Percentiles rank a stretch among this genome's conserved stretches.
Conservation (phyloP, 2,888 invertebrate species). For the Acleris sparsana region DNA sequence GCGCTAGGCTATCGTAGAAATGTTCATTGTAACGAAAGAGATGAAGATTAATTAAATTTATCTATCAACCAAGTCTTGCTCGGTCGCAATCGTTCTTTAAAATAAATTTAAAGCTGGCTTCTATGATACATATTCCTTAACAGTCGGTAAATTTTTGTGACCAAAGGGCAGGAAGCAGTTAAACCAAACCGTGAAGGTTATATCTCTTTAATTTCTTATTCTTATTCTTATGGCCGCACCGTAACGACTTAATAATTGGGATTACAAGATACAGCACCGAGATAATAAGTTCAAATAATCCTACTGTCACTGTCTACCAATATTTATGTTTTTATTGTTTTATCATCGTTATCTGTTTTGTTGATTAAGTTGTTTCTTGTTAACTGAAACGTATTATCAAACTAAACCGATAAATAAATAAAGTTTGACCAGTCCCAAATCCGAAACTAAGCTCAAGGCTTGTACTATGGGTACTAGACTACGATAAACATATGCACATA, state of each 20-base stretch:
- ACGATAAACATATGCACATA: no score
- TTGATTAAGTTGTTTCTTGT: neutral
- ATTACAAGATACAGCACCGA: slow-evolving; percentile 27
- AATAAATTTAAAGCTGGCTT: no score
- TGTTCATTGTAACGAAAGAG: no score
- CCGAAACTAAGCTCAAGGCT: no score
- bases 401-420: no score
- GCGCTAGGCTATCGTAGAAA: no score
- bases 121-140: neutral
- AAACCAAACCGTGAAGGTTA: slow-evolving; percentile 12
- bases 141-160: neutral
- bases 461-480: no score
- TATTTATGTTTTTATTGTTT: slow-evolving; percentile 4
- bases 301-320: slow-evolving; percentile 1
- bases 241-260: slow-evolving; percentile 48
- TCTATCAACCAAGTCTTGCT: no score
- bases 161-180: slow-evolving; percentile 13
- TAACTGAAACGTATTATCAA: no score
- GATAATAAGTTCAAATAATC: slow-evolving; percentile 15
- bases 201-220: neutral
- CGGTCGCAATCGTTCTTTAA: no score
- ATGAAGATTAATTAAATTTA: no score
- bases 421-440: no score
- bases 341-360: neutral
- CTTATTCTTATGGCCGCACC: slow-evolving; percentile 9